Evolutionary conservation across 2,797 vertebrate species (phyloP).

Genomic region (Siniperca scherzeri): DNA sequence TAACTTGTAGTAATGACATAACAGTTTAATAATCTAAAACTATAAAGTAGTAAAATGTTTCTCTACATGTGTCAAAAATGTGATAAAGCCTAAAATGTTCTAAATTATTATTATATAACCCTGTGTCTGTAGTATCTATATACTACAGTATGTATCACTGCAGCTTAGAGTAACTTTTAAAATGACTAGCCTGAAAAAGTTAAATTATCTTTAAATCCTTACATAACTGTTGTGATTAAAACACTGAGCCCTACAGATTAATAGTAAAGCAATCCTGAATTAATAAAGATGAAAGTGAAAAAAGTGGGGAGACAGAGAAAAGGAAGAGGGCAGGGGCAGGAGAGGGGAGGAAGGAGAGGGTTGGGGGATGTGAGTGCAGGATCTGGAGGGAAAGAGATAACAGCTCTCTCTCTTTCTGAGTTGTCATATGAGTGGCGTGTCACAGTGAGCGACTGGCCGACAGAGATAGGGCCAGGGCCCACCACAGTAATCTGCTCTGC

Average conservation of each 20-base stretch:
- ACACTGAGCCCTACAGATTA: not conserved
- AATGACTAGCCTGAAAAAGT: not conserved
- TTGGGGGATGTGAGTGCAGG: conserved; percentile 28
- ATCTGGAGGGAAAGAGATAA: conserved; percentile 77
- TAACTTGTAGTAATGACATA: not conserved
- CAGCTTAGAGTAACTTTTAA: not conserved
- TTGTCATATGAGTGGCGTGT: conserved; percentile 66
- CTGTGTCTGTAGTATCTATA: not conserved
- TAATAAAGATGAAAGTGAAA: conserved; percentile 20
- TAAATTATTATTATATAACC: not conserved
- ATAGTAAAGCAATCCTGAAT: conserved; percentile 15
- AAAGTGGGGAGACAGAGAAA: conserved; percentile 13
- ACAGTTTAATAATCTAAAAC: not conserved
- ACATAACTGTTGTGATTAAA: conserved; percentile 7
- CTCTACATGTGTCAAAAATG: not conserved
- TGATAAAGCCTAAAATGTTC: not conserved
- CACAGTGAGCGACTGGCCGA: conserved; percentile 63
- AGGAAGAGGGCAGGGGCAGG: conserved; percentile 6
- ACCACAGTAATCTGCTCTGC: conserved; percentile 66
- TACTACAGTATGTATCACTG: not conserved
- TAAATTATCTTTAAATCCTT: not conserved
- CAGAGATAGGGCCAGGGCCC: conserved; percentile 65
- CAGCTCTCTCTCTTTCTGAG: conserved; percentile 47
- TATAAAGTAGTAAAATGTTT: not conserved
- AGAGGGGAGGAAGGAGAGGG: not conserved